phyloP scores from a whole-genome alignment of 2,888 invertebrate species.

The Argynnis bischoffii region DNA sequence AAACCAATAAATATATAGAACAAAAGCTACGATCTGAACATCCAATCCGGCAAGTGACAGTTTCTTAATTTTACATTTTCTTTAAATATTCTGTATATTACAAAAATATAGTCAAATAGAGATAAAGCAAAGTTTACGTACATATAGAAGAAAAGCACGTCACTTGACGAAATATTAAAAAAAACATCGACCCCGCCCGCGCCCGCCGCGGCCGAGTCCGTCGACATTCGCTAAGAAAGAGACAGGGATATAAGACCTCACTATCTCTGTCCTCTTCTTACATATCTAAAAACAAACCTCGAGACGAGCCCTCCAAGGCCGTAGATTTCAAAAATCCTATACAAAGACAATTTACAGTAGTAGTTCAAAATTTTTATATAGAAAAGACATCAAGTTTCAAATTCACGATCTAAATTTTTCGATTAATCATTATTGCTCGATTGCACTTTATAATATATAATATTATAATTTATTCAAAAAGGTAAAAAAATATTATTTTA shows the following conservation, averaged over 20 bases:
- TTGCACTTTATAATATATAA: conserved; percentile 15
- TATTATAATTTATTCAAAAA: conserved; percentile 21
- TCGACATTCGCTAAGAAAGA: not conserved
- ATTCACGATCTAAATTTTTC: conserved; percentile 18
- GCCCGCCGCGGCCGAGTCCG: not conserved
- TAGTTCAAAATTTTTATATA: conserved; percentile 26
- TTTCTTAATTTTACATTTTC: conserved; percentile 1
- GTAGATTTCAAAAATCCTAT: conserved; percentile 20
- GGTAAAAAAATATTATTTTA: conserved; percentile 34
- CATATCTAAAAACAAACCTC: not conserved
- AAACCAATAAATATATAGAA: not conserved
- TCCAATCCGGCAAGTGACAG: conserved; percentile 10
- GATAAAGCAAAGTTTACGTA: conserved; percentile 22
- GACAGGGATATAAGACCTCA: not conserved
- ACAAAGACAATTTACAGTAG: conserved; percentile 26
- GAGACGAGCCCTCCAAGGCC: not conserved
- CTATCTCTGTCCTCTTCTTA: not conserved
- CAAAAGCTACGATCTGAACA: conserved; percentile 9
- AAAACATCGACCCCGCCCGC: not conserved
- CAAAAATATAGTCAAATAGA: conserved; percentile 18
- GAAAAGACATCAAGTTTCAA: conserved; percentile 25
- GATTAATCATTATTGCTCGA: conserved; percentile 35
- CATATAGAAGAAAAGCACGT: conserved; percentile 10
- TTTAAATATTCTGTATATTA: conserved; percentile 11
- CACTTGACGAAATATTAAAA: conserved; percentile 6